Conservation (phyloP, 2,888 invertebrate species). For the Nemurella pictetii region DNA sequence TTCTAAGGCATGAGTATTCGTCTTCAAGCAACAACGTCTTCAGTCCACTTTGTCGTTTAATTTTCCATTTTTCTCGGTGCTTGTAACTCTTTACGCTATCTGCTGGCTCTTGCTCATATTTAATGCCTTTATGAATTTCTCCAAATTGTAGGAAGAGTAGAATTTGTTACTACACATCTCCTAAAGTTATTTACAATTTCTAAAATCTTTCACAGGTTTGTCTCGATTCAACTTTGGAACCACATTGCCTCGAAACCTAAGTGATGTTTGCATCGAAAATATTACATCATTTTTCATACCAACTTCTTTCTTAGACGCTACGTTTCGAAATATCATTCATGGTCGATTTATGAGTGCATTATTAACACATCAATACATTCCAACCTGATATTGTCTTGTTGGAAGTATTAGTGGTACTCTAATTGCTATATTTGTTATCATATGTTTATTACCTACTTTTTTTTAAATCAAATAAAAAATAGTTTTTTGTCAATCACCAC, state of each 20-base stretch:
- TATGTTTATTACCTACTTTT: neutral
- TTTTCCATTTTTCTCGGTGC: neutral
- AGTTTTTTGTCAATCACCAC: neutral
- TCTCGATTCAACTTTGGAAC: neutral
- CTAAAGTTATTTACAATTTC: no score
- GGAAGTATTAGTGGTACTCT: neutral
- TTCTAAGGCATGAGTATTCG: constrained; percentile 5
- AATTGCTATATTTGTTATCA: neutral
- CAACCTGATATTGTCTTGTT: neutral
- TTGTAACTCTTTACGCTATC: neutral
- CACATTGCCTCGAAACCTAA: neutral
- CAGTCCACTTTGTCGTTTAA: neutral
- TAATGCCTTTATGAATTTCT: neutral
- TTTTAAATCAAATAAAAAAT: neutral
- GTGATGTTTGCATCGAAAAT: neutral
- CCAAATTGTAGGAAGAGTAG: no score
- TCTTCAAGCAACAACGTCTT: neutral
- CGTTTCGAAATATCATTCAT: neutral
- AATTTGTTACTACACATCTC: no score
- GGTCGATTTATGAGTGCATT: neutral
- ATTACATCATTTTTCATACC: neutral
- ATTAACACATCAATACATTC: neutral
- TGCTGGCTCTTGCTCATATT: neutral
- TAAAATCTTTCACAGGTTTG: neutral
- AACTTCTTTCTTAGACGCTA: no score